Evolutionary conservation across 2,113 vertebrate genomes (phyloP).

Genomic region (Syngnathus typhle): DNA sequence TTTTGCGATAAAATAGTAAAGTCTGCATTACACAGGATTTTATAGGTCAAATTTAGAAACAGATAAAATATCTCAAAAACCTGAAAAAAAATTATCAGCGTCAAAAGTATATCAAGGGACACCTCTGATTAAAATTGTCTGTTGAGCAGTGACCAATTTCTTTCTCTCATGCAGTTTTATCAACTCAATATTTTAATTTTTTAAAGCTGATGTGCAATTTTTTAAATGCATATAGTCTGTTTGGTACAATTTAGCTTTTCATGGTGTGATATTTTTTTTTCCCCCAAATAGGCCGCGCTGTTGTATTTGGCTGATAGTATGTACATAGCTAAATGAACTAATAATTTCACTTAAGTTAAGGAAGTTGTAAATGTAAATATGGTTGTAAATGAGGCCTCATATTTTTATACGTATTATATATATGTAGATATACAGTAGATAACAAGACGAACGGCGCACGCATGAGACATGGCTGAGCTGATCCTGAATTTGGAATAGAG

Average conservation of each 20-base stretch:
- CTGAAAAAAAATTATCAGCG: too few relatives aligned
- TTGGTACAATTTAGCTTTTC: conserved; percentile 50
- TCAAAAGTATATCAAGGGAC: too few relatives aligned
- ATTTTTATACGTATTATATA: conserved; percentile 80
- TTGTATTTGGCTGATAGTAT: conserved; percentile 61
- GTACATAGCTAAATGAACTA: conserved; percentile 73
- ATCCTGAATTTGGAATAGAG: conserved; percentile 78
- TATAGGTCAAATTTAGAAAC: too few relatives aligned
- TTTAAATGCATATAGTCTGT: conserved; percentile 33
- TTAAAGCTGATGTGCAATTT: conserved; percentile 54
- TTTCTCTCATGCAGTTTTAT: conserved; percentile 37
- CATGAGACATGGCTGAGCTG: conserved; percentile 69
- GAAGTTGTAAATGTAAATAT: conserved; percentile 75
- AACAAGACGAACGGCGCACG: conserved; percentile 69
- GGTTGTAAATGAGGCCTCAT: conserved; percentile 95
- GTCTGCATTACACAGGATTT: too few relatives aligned
- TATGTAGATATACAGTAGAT: conserved; percentile 70
- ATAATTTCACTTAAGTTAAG: conserved; percentile 76
- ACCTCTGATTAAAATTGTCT: too few relatives aligned
- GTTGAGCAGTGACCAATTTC: conserved; percentile 21
- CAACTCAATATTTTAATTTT: not conserved
- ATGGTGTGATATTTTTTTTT: conserved; percentile 46
- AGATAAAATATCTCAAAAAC: too few relatives aligned
- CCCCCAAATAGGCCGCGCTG: conserved; percentile 38
- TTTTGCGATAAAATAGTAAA: too few relatives aligned